Percentiles rank a stretch among this genome's conserved stretches.
Evolutionary conservation across 23 tunicate species (phyloP).

Genomic region (Oikopleura albicans): DNA sequence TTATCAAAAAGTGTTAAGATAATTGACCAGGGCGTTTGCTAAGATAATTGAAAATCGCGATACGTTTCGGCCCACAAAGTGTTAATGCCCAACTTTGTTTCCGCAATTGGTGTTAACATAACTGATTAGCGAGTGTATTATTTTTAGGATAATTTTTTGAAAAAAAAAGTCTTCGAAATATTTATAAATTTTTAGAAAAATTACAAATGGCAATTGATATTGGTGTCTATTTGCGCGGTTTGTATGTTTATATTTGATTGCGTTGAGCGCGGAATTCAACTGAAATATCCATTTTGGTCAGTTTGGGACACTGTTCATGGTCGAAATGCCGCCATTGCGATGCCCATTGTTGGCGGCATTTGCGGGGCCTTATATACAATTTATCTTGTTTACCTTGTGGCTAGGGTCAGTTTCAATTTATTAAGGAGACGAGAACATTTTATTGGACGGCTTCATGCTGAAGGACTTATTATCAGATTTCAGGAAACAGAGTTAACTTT

Average conservation of each 20-base stretch:
- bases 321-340: not conserved
- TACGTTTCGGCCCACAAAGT: too few species aligned
- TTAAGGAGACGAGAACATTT: not conserved
- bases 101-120: too few species aligned
- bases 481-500: not conserved
- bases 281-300: not conserved
- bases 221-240: not conserved
- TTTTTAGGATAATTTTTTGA: too few species aligned
- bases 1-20: too few species aligned
- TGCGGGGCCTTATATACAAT: not conserved
- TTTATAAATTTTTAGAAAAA: too few species aligned
- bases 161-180: too few species aligned
- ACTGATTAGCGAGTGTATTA: too few species aligned
- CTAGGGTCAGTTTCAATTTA: not conserved
- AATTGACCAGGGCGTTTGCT: too few species aligned
- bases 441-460: not conserved
- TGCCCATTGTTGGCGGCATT: not conserved
- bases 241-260: not conserved
- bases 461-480: not conserved
- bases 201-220: not conserved
- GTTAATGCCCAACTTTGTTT: too few species aligned
- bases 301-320: constrained; percentile 1
- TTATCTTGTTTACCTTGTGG: not conserved
- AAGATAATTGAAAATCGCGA: too few species aligned
- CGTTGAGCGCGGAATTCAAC: not conserved